Percentiles rank a stretch among this genome's conserved stretches.
phyloP scores from a whole-genome alignment of 2,113 vertebrate genomes.

The Pongo pygmaeus region DNA sequence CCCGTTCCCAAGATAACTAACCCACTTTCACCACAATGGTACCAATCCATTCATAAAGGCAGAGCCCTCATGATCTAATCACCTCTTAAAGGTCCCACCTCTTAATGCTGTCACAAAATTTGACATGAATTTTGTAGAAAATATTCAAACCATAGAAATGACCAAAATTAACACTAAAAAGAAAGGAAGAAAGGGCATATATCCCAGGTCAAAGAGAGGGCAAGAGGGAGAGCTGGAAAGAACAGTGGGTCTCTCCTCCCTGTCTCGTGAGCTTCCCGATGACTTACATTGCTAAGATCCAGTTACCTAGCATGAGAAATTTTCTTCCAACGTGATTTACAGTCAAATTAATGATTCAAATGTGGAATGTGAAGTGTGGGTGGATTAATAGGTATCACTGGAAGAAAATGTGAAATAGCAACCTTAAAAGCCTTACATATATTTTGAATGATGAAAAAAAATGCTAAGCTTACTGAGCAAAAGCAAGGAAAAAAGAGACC shows the following conservation, averaged over 20 bases:
- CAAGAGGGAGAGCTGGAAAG: too few relatives aligned
- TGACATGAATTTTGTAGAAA: background rate
- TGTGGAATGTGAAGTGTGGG: background rate
- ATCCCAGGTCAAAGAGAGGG: background rate
- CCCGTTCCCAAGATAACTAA: background rate
- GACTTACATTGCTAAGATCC: background rate
- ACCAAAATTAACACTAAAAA: background rate
- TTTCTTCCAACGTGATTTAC: background rate
- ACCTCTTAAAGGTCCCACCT: background rate
- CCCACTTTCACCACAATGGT: background rate
- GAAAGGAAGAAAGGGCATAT: background rate
- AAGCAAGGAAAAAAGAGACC: background rate
- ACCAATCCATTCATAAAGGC: background rate
- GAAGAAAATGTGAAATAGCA: constrained; percentile 5
- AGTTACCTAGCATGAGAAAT: background rate
- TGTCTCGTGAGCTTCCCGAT: background rate
- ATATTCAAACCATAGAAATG: background rate
- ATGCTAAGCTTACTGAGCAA: background rate
- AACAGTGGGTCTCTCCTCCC: rapidly evolving
- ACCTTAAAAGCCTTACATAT: background rate
- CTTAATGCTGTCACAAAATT: background rate
- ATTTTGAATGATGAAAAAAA: constrained; percentile 11
- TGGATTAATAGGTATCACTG: constrained; percentile 9
- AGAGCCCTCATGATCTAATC: background rate
- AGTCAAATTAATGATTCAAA: background rate